Evolutionary conservation across 2,888 invertebrate species (phyloP).

Genomic region (Cephus runcator): DNA sequence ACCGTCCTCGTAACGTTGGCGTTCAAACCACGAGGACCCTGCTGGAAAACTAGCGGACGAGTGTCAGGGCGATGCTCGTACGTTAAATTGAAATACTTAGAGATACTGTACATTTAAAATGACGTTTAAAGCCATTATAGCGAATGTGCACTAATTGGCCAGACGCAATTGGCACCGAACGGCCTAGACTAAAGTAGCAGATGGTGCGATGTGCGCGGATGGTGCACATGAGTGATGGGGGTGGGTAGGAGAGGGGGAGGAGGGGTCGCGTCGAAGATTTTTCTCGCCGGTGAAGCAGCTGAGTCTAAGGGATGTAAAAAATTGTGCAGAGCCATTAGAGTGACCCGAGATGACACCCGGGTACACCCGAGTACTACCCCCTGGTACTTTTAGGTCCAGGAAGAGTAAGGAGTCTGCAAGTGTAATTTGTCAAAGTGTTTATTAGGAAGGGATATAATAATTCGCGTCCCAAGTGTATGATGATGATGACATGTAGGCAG

Average conservation of each 20-base stretch:
- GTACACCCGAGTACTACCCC: neutral
- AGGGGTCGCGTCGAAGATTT: neutral
- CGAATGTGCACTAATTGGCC: neutral
- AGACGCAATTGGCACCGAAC: neutral
- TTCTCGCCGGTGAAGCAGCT: neutral
- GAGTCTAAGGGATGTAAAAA: neutral
- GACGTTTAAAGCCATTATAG: neutral
- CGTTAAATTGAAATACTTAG: neutral
- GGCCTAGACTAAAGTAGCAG: neutral
- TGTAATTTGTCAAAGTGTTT: conserved; percentile 2
- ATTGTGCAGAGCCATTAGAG: neutral
- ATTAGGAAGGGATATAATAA: neutral
- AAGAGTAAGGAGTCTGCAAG: neutral
- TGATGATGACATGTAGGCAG: conserved; percentile 4
- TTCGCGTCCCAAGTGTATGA: conserved; percentile 8
- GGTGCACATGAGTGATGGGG: neutral
- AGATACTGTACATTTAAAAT: neutral
- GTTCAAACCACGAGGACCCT: neutral
- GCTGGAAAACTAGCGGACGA: neutral
- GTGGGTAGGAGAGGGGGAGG: neutral
- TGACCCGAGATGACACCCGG: neutral
- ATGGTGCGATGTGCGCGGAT: neutral
- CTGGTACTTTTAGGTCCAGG: neutral
- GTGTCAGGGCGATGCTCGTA: neutral
- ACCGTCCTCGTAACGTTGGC: neutral